Conservation (phyloP, 1,140 invertebrate species). For the Pissodes strobi region DNA sequence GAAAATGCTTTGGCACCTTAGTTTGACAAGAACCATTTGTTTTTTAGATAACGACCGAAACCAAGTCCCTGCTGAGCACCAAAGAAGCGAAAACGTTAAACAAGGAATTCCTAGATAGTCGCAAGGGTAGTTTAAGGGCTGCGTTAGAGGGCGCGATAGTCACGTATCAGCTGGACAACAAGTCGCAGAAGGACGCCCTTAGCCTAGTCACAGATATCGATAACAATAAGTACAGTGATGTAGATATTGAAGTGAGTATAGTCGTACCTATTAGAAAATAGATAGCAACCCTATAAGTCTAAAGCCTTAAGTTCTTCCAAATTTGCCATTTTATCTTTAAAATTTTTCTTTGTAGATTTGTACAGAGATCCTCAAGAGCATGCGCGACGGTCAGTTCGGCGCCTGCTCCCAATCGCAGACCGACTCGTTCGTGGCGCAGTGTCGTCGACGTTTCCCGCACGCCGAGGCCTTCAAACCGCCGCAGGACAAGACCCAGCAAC, state of each 20-base stretch:
- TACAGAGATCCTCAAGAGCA: conserved; percentile 73
- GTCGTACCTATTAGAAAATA: neutral
- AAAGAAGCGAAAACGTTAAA: conserved; percentile 71
- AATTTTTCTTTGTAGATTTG: conserved; percentile 64
- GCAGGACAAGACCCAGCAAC: conserved; percentile 10
- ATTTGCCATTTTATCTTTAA: neutral
- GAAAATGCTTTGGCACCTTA: too few relatives aligned
- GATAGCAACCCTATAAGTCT: neutral
- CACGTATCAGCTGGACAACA: conserved; percentile 69
- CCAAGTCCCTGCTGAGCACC: conserved; percentile 65
- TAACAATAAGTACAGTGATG: conserved; percentile 60
- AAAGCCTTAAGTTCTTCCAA: neutral
- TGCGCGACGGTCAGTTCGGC: conserved; percentile 80
- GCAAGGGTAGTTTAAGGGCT: conserved; percentile 68
- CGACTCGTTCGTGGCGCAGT: conserved; percentile 70
- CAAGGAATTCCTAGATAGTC: conserved; percentile 68
- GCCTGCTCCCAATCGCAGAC: conserved; percentile 65
- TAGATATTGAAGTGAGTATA: conserved; percentile 62
- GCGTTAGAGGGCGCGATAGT: conserved; percentile 74
- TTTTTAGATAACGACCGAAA: conserved; percentile 63
- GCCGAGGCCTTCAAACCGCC: conserved; percentile 66
- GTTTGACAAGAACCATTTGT: too few relatives aligned
- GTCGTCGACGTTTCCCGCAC: conserved; percentile 75
- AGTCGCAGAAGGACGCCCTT: conserved; percentile 65
- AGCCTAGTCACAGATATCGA: conserved; percentile 66